These are phyloP conservation scores for Halisarca cf. caerulea DNA, from an alignment of 37 sponge, comb jelly and placozoan genomes.

Conservation along the genomic window DNA sequence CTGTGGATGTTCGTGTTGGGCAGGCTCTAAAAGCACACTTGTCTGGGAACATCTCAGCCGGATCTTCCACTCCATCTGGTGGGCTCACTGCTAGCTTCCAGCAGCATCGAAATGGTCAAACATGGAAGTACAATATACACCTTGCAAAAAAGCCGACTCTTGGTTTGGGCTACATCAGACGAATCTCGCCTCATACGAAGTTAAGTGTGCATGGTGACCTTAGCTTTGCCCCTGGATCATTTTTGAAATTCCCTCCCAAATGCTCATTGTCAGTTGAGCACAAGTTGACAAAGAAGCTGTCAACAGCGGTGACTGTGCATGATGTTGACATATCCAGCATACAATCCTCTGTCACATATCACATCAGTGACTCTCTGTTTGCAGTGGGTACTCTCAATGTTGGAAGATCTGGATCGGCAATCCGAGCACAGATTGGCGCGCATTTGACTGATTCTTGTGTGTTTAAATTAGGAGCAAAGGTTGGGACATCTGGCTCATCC, in stretches of 20 bases:
- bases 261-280: slow-evolving; percentile 3
- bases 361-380: not conserved
- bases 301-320: not conserved
- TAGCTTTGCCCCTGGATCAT: not conserved
- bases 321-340: slow-evolving; percentile 5
- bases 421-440: slow-evolving; percentile 2
- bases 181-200: not conserved
- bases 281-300: not conserved
- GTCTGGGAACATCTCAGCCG: slow-evolving; percentile 2
- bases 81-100: not conserved
- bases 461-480: slow-evolving; percentile 41
- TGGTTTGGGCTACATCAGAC: not conserved
- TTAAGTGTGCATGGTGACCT: not conserved
- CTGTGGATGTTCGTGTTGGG: slow-evolving; percentile 52
- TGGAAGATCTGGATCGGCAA: not conserved
- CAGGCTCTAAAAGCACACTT: not conserved
- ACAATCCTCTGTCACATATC: not conserved
- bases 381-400: not conserved
- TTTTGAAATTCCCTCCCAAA: slow-evolving; percentile 21
- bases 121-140: not conserved
- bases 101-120: not conserved
- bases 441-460: slow-evolving; percentile 4
- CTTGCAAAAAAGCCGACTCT: not conserved
- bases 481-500: slow-evolving; percentile 43
- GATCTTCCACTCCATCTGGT: not conserved